phyloP scores from a whole-genome alignment of 2,797 vertebrate species.

The Sylvia borin region DNA sequence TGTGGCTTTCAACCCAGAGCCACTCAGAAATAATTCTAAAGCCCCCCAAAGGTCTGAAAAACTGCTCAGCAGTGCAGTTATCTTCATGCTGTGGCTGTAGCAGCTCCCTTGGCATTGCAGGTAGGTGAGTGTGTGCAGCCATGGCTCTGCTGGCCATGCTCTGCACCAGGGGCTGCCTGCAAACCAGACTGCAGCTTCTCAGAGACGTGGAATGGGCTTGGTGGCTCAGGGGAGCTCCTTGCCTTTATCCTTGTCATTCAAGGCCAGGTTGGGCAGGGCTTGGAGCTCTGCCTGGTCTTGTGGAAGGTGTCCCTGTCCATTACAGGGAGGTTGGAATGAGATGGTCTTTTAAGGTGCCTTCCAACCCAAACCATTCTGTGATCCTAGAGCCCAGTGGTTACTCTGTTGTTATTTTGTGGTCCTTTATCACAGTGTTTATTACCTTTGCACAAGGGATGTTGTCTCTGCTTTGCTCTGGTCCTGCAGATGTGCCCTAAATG shows the following conservation, averaged over 20 bases:
- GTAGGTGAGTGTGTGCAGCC: background rate
- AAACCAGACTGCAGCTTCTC: background rate
- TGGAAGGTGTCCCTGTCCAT: background rate
- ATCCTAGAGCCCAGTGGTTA: background rate
- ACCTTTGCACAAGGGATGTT: background rate
- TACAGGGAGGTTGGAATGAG: background rate
- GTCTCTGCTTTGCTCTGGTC: background rate
- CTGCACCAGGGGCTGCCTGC: background rate
- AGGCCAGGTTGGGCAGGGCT: background rate
- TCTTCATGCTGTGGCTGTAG: background rate
- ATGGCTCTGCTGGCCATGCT: background rate
- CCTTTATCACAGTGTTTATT: background rate
- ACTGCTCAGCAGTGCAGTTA: background rate
- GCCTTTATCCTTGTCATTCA: background rate
- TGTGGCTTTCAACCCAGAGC: background rate
- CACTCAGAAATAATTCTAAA: background rate
- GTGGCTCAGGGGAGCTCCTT: background rate
- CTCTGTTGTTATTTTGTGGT: accelerated
- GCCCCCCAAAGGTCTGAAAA: background rate
- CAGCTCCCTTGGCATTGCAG: accelerated
- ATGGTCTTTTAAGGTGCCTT: background rate
- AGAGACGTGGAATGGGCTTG: background rate
- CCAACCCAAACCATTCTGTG: background rate
- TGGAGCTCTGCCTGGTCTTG: background rate
- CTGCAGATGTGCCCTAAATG: background rate